Evolutionary conservation across 2,113 vertebrate species (phyloP), one percentile per base, ranked within the genome.

Genomic region (Pedetes capensis): DNA sequence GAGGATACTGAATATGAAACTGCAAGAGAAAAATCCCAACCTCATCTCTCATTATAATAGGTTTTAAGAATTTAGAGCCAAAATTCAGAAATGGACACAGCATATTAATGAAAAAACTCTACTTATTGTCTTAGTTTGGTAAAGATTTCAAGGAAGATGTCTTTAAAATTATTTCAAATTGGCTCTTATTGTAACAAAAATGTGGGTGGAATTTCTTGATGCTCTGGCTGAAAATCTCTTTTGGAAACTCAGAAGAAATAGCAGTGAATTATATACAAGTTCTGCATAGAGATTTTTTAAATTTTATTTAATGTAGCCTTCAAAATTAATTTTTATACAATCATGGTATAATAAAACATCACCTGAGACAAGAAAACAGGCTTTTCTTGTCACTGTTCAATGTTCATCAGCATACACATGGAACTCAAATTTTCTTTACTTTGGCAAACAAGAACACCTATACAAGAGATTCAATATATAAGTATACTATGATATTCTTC

Each of bases 11-110:
- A 89, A 87, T 91, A 83, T 92, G 84, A 97, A 95, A 95, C 85
- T 95, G 96, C 87, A 96, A 96, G 81, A 96, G 76, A 96, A 94
- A 91, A 93, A 80, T 87, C 91, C 83, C 83, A 93, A 75, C 32
- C 42, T 97, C 83, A 75, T 76, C 94, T 93, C 79, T 84, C 87
- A 91, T 87, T 87, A 76, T 87, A 87, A 91, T 87, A 92, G 79
- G 93, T 83, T 47, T 74, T 71, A 69, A 75, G 69, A 47, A 95
- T 71, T 55, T 87, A 66, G 59, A 89, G 66, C 25, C 66, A 76
- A 96, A 95, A 72, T 6, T 64, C 72, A 91, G 55, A 93, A 92
- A 92, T 39, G 34, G 61, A 63, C 51, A 92, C 0, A 90, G 16
- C 17, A 71, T 89, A 71, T 23, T 47, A 79, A 94, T 51, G 47